Evolutionary conservation across 2,113 vertebrate genomes (phyloP).

Genomic region (Oryctolagus cuniculus): DNA sequence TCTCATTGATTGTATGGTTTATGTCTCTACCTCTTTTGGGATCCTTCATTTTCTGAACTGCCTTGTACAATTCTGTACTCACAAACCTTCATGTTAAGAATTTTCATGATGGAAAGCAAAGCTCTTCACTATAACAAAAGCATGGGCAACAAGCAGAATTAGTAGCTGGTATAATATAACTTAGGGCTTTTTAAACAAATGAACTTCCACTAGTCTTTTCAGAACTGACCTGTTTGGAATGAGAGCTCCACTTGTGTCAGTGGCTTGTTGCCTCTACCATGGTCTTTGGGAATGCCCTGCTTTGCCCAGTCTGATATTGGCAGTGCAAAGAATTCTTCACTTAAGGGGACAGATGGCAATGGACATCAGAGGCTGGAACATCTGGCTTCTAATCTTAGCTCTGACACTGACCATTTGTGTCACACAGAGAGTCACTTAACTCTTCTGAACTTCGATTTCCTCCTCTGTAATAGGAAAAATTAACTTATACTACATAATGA

Average conservation of each 20-base stretch:
- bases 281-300: background rate
- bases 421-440: background rate
- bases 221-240: background rate
- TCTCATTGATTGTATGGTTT: accelerated
- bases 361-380: background rate
- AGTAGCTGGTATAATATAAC: background rate
- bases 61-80: background rate
- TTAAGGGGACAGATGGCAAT: background rate
- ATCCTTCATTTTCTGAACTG: background rate
- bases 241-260: background rate
- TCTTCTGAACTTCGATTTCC: background rate
- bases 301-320: background rate
- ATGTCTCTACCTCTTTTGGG: background rate
- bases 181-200: background rate
- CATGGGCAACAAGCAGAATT: background rate
- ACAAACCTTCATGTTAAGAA: background rate
- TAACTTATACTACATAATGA: background rate
- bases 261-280: background rate
- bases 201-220: background rate
- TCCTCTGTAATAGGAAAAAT: background rate
- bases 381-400: background rate
- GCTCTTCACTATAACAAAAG: background rate
- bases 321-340: background rate
- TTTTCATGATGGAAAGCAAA: background rate
- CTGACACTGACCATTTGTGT: background rate